These are phyloP conservation scores for Rosalia funebris DNA, from an alignment of 2,888 invertebrate genomes.

Conservation along the genomic window DNA sequence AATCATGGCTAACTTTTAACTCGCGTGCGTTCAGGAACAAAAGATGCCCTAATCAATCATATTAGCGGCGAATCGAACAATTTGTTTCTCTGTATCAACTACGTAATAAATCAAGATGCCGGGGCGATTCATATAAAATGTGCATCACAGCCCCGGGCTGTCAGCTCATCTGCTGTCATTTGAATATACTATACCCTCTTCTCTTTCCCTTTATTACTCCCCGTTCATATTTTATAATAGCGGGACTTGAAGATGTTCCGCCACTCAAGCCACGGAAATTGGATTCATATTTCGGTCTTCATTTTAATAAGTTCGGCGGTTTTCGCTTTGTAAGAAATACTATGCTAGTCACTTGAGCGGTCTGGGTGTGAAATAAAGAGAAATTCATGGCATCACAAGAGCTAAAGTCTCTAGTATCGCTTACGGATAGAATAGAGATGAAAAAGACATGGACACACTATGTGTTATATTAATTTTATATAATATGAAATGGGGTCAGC, in stretches of 20 bases:
- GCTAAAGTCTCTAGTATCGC: neutral
- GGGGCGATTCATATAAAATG: constrained; percentile 12
- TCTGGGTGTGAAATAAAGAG: too few relatives aligned
- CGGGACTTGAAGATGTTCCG: neutral
- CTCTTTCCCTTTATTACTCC: neutral
- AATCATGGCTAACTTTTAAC: constrained; percentile 53
- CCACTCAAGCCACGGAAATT: constrained; percentile 13
- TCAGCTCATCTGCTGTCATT: constrained; percentile 18
- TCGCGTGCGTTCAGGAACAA: constrained; percentile 49
- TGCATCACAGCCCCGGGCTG: constrained; percentile 9
- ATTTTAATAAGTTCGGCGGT: constrained; percentile 4
- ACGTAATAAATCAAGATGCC: constrained; percentile 47
- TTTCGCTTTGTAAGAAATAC: neutral
- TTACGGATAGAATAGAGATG: too few relatives aligned
- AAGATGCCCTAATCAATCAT: constrained; percentile 54
- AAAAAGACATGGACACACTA: too few relatives aligned
- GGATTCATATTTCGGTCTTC: constrained; percentile 1
- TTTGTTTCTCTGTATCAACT: constrained; percentile 52
- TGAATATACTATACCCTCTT: constrained; percentile 5
- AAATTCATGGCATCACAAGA: too few relatives aligned
- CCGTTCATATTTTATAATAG: constrained; percentile 14
- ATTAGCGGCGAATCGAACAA: constrained; percentile 54
- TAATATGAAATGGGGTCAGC: too few relatives aligned
- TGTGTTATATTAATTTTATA: too few relatives aligned
- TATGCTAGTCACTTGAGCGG: neutral